These are phyloP conservation scores for Apodemus agrarius DNA, from an alignment of 2,797 vertebrate species.

Conservation along the genomic window DNA sequence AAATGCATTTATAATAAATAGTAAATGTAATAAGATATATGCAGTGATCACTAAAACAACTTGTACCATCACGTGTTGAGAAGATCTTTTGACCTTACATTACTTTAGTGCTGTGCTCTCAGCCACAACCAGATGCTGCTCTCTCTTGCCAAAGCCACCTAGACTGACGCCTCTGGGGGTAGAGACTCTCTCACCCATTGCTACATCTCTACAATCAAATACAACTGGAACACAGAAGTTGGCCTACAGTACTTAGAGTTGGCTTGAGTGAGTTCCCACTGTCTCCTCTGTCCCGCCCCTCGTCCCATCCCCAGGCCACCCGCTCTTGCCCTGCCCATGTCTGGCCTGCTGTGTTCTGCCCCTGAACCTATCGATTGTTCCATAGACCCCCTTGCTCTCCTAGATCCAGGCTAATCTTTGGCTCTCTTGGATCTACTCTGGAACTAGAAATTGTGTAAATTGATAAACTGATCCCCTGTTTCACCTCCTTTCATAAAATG, in stretches of 20 bases:
- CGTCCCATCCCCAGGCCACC: background rate
- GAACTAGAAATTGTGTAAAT: background rate
- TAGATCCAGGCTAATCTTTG: background rate
- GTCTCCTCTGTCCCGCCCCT: too few species aligned
- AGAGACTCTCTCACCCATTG: background rate
- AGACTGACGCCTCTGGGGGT: background rate
- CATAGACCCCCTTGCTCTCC: background rate
- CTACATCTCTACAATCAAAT: background rate
- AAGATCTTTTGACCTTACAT: background rate
- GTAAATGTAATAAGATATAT: background rate
- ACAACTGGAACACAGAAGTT: background rate
- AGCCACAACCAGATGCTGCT: background rate
- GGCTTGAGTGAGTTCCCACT: background rate
- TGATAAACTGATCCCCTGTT: background rate
- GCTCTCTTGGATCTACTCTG: constrained; percentile 31
- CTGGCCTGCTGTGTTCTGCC: background rate
- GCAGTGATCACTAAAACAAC: background rate
- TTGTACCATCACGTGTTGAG: background rate
- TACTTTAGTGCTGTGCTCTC: background rate
- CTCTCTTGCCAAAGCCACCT: background rate
- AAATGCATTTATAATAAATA: background rate
- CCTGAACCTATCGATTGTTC: background rate
- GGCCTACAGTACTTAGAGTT: background rate
- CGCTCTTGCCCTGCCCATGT: background rate
- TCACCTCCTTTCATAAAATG: background rate